Percentiles rank a stretch among this genome's conserved stretches.
Conservation (phyloP, 2,113 vertebrate species). For the Microcebus murinus region DNA sequence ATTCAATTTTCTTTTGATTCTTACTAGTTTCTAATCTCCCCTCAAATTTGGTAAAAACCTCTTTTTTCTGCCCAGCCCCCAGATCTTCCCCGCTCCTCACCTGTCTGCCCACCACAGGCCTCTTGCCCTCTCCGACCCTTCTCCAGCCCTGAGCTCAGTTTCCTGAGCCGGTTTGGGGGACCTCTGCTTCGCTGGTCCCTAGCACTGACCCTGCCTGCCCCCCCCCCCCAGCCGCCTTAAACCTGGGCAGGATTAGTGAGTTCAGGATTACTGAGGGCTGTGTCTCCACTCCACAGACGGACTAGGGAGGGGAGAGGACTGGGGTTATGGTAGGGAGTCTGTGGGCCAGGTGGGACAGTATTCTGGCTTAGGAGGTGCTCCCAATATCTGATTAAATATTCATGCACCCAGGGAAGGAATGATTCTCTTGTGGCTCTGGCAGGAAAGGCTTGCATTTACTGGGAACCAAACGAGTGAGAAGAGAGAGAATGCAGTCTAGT, state of each 20-base stretch:
- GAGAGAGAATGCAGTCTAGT: not conserved
- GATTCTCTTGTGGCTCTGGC: not conserved
- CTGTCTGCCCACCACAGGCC: too few species aligned
- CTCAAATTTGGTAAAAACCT: not conserved
- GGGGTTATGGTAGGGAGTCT: not conserved
- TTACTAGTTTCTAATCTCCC: conserved; percentile 43
- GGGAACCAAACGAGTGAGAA: not conserved
- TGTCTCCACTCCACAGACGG: not conserved
- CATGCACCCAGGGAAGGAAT: conserved; percentile 44
- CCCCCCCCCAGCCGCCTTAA: not conserved
- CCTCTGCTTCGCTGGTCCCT: not conserved
- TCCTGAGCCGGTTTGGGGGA: not conserved
- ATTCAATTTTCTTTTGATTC: conserved; percentile 59
- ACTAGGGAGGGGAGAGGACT: not conserved
- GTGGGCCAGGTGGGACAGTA: conserved; percentile 7
- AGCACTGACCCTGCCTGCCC: not conserved
- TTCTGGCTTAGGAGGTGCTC: not conserved
- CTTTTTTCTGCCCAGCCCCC: not conserved
- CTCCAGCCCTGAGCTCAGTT: not conserved
- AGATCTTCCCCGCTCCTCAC: not conserved
- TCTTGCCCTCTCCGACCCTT: not conserved
- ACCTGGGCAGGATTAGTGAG: conserved; percentile 73
- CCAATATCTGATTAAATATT: conserved; percentile 49
- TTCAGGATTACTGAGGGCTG: conserved; percentile 47
- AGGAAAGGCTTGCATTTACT: not conserved